Base-by-base conservation (phyloP, 2,797 vertebrate genomes). In the Anabacerthia variegaticeps region DNA sequence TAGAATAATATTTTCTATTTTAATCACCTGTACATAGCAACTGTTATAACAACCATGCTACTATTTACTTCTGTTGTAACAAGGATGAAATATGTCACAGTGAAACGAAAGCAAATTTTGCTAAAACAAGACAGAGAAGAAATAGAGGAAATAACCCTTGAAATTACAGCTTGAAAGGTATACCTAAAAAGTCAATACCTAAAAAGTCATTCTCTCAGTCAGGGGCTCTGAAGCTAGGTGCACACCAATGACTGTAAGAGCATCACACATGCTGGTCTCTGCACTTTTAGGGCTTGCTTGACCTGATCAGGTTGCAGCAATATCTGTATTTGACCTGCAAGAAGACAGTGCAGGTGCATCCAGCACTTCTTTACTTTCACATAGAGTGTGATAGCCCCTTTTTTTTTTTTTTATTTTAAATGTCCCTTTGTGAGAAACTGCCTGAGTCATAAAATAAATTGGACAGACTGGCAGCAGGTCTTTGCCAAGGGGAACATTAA, bases 1-100 rank as follows among this genome's bases (percentile, higher is more conserved):
- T 59, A 90, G 73, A 90, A 85, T 67, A 87, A 87, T 82, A 94
- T 92, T 87, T 95, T 94, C 80, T 88, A 43, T 61, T 74, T 95
- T 93, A 89, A 93, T 92, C 75, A 88, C 58, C 59, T 27, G 32
- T 37, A 59, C 76, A 87, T 20, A 62, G 62, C 63, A 65, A 65
- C 54, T 85, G 34, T 73, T 88, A 65, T 17, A 89, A n/a, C 41
- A 84, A 77, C 39, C 58, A 32, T 34, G 34, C 28, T 76, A 44
- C 46, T 83, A 62, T 92, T 94, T 81, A 76, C 72, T 88, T 86
- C 69, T 7, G 18, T 10, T 20, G 59, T 76, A 90, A 80, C 26
- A 65, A 62, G 4, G 17, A 75, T 34, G 10, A 93, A 88, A 85
- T 58, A 80, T 2, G 1, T 43, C 54, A 85, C 30, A 78, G 48